Conservation (phyloP, 2,888 invertebrate species). For the Esperia sulphurella region DNA sequence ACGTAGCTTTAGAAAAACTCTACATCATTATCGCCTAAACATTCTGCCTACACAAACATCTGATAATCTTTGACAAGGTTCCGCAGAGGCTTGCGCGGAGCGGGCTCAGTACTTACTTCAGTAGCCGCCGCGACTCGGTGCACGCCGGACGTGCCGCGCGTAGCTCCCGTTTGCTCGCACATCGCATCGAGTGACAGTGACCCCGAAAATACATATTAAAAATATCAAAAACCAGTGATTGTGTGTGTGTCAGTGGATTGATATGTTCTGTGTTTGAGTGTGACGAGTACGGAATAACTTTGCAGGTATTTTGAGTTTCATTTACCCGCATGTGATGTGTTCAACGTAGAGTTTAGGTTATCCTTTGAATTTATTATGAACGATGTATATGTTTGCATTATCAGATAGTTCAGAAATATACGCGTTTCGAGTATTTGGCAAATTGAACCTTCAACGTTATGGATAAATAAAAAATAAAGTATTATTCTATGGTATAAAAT, state of each 20-base stretch:
- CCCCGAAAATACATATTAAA: slow-evolving; percentile 36
- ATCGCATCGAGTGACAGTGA: slow-evolving; percentile 50
- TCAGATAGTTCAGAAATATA: too few species aligned
- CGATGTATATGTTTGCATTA: background rate
- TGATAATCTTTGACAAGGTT: slow-evolving; percentile 48
- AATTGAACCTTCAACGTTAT: too few species aligned
- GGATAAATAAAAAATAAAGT: too few species aligned
- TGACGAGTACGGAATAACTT: slow-evolving; percentile 17
- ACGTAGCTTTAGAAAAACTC: too few species aligned
- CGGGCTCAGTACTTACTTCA: slow-evolving; percentile 33
- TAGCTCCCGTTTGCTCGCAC: slow-evolving; percentile 17
- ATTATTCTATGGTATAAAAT: too few species aligned
- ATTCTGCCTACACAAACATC: slow-evolving; percentile 24
- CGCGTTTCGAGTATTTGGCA: too few species aligned
- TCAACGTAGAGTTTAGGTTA: background rate
- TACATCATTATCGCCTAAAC: slow-evolving; percentile 19
- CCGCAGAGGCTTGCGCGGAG: slow-evolving; percentile 64
- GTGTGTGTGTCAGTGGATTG: slow-evolving; percentile 40
- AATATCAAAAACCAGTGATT: slow-evolving; percentile 42
- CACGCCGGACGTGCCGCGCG: slow-evolving; percentile 36
- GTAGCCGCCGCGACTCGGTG: slow-evolving; percentile 52
- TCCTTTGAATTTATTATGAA: background rate
- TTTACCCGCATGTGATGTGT: background rate
- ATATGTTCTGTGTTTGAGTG: slow-evolving; percentile 47
- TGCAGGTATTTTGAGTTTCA: slow-evolving; percentile 4